These are phyloP conservation scores for Eretmocerus hayati DNA, from an alignment of 2,888 invertebrate genomes.

Conservation along the genomic window DNA sequence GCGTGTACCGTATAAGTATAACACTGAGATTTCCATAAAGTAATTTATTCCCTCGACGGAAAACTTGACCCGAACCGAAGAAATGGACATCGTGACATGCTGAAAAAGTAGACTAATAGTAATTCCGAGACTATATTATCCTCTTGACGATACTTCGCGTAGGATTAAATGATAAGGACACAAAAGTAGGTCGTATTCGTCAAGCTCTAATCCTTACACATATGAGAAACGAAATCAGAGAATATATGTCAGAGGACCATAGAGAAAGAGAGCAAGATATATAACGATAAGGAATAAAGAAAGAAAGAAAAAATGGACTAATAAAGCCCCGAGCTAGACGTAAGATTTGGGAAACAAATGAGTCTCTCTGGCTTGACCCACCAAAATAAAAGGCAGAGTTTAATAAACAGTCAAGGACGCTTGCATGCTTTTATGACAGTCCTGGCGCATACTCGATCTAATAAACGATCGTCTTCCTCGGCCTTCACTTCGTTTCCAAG, in stretches of 20 bases:
- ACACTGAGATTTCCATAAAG: slow-evolving; percentile 8
- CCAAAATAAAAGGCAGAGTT: background rate
- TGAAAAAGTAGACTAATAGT: slow-evolving; percentile 4
- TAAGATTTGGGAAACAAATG: slow-evolving; percentile 8
- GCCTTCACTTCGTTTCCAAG: no score
- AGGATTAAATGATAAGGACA: slow-evolving; percentile 4
- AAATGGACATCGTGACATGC: slow-evolving; percentile 1
- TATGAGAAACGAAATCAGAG: background rate
- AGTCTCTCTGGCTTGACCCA: background rate
- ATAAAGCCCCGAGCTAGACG: slow-evolving; percentile 4
- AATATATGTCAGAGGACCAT: background rate
- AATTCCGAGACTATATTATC: slow-evolving; percentile 4
- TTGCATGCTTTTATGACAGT: background rate
- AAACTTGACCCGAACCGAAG: slow-evolving; percentile 4
- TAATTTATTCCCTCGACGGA: background rate
- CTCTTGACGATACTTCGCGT: no score
- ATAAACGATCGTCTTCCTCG: background rate
- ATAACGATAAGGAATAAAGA: background rate
- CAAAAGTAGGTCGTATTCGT: slow-evolving; percentile 11
- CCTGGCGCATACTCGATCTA: background rate
- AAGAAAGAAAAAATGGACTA: slow-evolving; percentile 4
- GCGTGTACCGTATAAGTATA: no score
- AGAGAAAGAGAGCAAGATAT: background rate
- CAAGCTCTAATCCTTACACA: background rate
- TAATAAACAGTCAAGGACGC: background rate